phyloP scores from a whole-genome alignment of 2,797 vertebrate species.

The Poecilia velifera region DNA sequence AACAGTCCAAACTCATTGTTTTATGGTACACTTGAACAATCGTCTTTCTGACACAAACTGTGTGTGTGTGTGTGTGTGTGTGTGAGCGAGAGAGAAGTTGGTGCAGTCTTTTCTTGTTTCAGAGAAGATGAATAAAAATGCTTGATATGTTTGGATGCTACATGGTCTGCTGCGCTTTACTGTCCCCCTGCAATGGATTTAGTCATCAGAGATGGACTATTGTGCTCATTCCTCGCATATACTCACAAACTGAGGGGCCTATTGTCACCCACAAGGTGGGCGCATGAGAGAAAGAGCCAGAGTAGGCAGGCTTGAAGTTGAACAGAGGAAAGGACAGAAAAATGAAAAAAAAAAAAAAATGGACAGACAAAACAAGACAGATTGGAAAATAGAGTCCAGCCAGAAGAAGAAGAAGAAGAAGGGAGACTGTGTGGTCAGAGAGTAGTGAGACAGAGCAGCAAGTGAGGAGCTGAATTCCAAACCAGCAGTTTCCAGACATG shows the following conservation, averaged over 20 bases:
- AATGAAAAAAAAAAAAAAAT: slow-evolving; percentile 36
- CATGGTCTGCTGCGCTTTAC: slow-evolving; percentile 19
- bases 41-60: slow-evolving; percentile 14
- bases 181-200: slow-evolving; percentile 46
- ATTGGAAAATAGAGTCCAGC: slow-evolving; percentile 49
- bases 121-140: slow-evolving; percentile 35
- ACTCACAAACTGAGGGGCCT: slow-evolving; percentile 60
- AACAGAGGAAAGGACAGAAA: slow-evolving; percentile 27
- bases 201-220: slow-evolving; percentile 66
- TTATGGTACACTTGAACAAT: slow-evolving; percentile 7
- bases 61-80: slow-evolving; percentile 10
- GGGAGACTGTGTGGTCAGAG: slow-evolving; percentile 61
- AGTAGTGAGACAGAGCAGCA: slow-evolving; percentile 43
- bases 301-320: slow-evolving; percentile 41
- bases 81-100: slow-evolving; percentile 9
- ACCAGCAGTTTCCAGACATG: slow-evolving; percentile 68
- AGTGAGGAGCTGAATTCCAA: slow-evolving; percentile 68
- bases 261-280: slow-evolving; percentile 68
- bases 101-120: slow-evolving; percentile 35
- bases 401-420: slow-evolving; percentile 42
- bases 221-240: slow-evolving; percentile 49
- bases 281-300: slow-evolving; percentile 44
- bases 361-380: slow-evolving; percentile 43
- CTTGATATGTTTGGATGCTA: slow-evolving; percentile 13
- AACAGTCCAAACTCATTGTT: not conserved